Evolutionary conservation across 2,797 vertebrate genomes (phyloP).

Genomic region (Pipistrellus nathusii): DNA sequence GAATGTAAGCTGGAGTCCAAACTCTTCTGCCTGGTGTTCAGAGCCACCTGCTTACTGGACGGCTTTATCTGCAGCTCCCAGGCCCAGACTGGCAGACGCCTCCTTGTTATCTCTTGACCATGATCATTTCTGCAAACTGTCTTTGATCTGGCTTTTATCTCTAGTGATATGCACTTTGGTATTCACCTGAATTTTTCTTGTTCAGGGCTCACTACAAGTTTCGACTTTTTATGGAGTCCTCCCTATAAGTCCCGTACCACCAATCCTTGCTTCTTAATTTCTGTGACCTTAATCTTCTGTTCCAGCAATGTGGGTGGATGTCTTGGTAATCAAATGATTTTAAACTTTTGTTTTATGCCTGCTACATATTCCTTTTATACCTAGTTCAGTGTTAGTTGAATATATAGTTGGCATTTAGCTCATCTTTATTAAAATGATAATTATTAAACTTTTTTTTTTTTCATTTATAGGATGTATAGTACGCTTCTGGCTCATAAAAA

Average conservation of each 20-base stretch:
- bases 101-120: not conserved
- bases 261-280: not conserved
- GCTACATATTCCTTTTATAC: not conserved
- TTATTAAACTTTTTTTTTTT: not conserved
- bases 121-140: not conserved
- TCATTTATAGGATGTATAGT: constrained; percentile 93
- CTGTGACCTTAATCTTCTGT: not conserved
- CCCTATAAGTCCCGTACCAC: not conserved
- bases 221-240: not conserved
- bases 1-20: not conserved
- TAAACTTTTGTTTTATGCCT: not conserved
- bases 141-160: not conserved
- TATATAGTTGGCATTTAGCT: not conserved
- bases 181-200: not conserved
- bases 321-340: not conserved
- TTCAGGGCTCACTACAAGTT: not conserved
- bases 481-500: constrained; percentile 95
- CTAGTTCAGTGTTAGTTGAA: not conserved
- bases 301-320: no score
- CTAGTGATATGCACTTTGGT: not conserved
- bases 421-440: not conserved
- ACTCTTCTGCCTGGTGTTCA: not conserved
- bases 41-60: not conserved
- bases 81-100: not conserved
- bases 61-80: not conserved